Evolutionary conservation across 2,113 vertebrate genomes (phyloP).

Genomic region (Phrynosoma blainvillii): DNA sequence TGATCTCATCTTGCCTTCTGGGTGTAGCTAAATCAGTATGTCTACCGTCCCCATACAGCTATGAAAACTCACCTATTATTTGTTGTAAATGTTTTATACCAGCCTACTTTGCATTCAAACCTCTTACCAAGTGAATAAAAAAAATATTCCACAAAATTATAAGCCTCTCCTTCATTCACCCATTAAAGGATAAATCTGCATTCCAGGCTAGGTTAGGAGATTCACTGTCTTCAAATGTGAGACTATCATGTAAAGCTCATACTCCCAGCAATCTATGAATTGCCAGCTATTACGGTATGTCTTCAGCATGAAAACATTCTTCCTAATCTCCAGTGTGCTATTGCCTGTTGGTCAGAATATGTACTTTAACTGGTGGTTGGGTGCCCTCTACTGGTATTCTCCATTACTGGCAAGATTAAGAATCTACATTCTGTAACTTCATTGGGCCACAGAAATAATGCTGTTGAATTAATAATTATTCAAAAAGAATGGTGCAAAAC

Average conservation of each 20-base stretch:
- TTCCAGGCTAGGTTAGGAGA: background rate
- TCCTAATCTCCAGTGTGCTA: background rate
- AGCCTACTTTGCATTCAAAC: background rate
- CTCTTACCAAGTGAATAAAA: background rate
- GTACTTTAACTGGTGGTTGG: background rate
- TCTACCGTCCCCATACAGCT: background rate
- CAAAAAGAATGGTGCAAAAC: too few relatives aligned
- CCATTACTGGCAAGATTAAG: rapidly evolving
- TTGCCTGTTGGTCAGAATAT: background rate
- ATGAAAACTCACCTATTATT: background rate
- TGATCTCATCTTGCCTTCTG: constrained; percentile 39
- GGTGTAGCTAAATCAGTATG: constrained; percentile 15
- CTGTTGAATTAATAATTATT: too few relatives aligned
- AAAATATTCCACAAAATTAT: background rate
- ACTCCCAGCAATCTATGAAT: background rate
- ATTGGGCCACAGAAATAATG: background rate
- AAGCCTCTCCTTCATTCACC: background rate
- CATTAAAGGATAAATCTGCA: background rate
- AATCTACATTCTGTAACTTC: background rate
- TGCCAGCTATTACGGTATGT: rapidly evolving
- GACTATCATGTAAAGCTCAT: background rate
- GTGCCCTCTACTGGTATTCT: constrained; percentile 67
- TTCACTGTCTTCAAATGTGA: background rate
- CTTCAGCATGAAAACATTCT: background rate
- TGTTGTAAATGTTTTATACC: rapidly evolving